Base-by-base conservation (phyloP, 2,888 invertebrate genomes). In the Athrips mouffetella region DNA sequence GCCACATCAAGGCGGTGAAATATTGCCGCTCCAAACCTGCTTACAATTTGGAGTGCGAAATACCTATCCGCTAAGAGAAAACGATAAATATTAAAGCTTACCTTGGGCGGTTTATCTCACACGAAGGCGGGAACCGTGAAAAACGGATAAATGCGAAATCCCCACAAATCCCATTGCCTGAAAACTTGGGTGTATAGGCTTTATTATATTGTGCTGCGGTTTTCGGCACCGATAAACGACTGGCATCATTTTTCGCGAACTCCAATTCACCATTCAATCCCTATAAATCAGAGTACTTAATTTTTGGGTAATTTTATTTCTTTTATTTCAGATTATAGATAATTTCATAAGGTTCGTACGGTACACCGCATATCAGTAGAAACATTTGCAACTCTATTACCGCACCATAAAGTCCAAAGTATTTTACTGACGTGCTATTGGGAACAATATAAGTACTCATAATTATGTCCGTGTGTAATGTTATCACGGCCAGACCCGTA, bases 41-140 rank as follows among this genome's bases (percentile, higher is more conserved):
- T 35, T 16, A 45, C 45, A 39, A 47, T 47, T 47, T 51, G 49
- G 45, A 54, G 53, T 52, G 47, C 50, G 53, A 59, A 60, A 67
- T 63, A 67, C 57, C 57, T 58, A 67, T 66, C 62, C 62, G 63
- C 63, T 66, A 68, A 69, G 64, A 69, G 67, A 67, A 63, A 73
- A 69, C 76, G 70, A 80, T 80, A 82, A 82, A 81, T 81, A 80
- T 80, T 73, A 79, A 79, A 76, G 78, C 79, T 76, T 77, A 75
- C 76, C 69, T 69, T 59, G 64, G 67, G 57, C 63, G 69, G 71
- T 73, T 80, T 83, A 81, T 82, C 80, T 71, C 74, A 54, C 59
- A 58, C 56, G 52, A 63, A 60, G 63, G 72, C 69, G 72, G 67
- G 60, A 65, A 64, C 74, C 73, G 76, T 78, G 76, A 75, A 77